These are phyloP conservation scores for Mustela nigripes DNA, from an alignment of 2,113 vertebrate genomes.

Conservation along the genomic window DNA sequence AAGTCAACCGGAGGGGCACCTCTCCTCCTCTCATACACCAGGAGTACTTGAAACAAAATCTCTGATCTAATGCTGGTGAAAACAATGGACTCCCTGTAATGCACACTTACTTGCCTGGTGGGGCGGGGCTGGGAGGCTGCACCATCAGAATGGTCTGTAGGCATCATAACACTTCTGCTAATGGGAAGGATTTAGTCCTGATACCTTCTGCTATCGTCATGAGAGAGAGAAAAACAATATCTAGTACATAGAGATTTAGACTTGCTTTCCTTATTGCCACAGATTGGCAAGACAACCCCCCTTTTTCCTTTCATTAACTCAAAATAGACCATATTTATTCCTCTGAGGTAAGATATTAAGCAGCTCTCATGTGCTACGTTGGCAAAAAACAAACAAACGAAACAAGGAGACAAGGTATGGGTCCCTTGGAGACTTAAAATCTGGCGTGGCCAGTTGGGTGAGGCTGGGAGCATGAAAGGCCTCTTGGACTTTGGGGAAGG, in stretches of 20 bases:
- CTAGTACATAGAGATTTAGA: not conserved
- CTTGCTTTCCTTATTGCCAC: not conserved
- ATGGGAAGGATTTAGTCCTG: not conserved
- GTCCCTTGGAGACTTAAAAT: not conserved
- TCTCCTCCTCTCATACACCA: not conserved
- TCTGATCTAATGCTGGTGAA: not conserved
- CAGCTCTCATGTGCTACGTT: not conserved
- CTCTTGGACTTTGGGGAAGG: not conserved
- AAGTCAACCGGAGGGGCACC: not conserved
- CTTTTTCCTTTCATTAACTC: slow-evolving; percentile 13
- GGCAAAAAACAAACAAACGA: not conserved
- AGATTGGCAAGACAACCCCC: not conserved
- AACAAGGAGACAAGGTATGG: not conserved
- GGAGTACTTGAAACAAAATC: not conserved
- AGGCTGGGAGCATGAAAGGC: not conserved
- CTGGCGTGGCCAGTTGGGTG: not conserved
- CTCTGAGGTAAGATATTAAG: not conserved
- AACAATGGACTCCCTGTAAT: slow-evolving; percentile 5
- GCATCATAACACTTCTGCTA: not conserved
- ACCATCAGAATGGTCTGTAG: not conserved
- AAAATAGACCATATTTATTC: not conserved
- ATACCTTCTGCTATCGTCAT: not conserved
- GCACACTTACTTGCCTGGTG: not conserved
- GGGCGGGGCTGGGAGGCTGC: not conserved
- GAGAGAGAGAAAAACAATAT: not conserved